Conservation (phyloP, 1,140 invertebrate species). For the Triops cancriformis region DNA sequence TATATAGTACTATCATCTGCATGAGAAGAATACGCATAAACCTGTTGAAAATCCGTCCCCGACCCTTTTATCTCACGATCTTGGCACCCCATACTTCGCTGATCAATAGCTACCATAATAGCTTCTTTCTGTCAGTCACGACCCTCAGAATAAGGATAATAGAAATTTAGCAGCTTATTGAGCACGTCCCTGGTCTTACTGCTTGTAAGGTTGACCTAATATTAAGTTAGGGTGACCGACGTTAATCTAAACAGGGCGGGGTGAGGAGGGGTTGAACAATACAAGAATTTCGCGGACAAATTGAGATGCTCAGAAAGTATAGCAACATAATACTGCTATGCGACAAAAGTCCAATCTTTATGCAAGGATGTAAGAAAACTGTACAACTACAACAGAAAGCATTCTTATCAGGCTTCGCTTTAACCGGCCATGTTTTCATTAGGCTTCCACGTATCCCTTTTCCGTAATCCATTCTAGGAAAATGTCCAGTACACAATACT, state of each 20-base stretch:
- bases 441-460: no score
- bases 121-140: not conserved
- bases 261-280: not conserved
- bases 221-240: not conserved
- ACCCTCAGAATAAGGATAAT: not conserved
- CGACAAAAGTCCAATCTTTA: no score
- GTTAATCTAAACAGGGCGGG: not conserved
- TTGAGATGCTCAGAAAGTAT: not conserved
- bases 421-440: no score
- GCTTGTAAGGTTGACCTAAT: not conserved
- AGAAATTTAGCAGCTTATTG: no score
- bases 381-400: no score
- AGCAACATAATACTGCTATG: not conserved
- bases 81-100: not conserved
- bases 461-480: no score
- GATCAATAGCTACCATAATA: not conserved
- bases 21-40: not conserved
- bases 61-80: not conserved
- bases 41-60: not conserved
- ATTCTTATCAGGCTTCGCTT: no score
- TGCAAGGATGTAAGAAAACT: no score
- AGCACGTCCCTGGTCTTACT: no score
- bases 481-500: no score
- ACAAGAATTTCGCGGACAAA: not conserved
- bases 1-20: not conserved